phyloP scores from a whole-genome alignment of 64 coral and sea anemone genomes.

The Catalaphyllia jardinei region DNA sequence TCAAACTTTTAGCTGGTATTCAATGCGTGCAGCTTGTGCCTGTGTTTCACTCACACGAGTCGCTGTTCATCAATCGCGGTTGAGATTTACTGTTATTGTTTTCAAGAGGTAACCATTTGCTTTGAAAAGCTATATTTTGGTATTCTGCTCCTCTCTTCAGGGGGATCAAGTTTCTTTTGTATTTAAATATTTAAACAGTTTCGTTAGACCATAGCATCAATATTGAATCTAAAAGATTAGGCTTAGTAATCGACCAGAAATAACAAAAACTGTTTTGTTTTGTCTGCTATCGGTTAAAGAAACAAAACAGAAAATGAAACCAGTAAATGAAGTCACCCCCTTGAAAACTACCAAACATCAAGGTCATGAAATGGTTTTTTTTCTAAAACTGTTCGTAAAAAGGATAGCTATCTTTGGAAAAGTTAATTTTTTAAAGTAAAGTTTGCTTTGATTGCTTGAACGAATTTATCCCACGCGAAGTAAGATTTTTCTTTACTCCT shows the following conservation, averaged over 20 bases:
- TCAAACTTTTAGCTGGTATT: not conserved
- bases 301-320: not conserved
- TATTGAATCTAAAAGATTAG: constrained; percentile 57
- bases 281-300: constrained; percentile 13
- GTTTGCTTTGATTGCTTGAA: not conserved
- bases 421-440: not conserved
- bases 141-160: not conserved
- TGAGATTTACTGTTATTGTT: constrained; percentile 12
- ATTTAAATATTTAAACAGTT: constrained; percentile 58
- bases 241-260: constrained; percentile 47
- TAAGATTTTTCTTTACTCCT: not conserved
- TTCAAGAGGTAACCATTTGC: constrained; percentile 36
- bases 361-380: not conserved
- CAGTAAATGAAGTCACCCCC: not conserved
- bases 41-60: not conserved
- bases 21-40: not conserved
- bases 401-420: too few species aligned
- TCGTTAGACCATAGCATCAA: constrained; percentile 51
- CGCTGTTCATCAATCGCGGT: constrained; percentile 16
- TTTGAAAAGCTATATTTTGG: constrained; percentile 22
- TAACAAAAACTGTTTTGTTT: constrained; percentile 51
- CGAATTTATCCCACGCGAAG: not conserved
- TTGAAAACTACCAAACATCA: not conserved
- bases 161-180: constrained; percentile 48
- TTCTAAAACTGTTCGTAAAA: too few species aligned